Evolutionary conservation across 1,140 invertebrate species (phyloP), one percentile per base, ranked within the genome.

Genomic region (Achroia grisella): DNA sequence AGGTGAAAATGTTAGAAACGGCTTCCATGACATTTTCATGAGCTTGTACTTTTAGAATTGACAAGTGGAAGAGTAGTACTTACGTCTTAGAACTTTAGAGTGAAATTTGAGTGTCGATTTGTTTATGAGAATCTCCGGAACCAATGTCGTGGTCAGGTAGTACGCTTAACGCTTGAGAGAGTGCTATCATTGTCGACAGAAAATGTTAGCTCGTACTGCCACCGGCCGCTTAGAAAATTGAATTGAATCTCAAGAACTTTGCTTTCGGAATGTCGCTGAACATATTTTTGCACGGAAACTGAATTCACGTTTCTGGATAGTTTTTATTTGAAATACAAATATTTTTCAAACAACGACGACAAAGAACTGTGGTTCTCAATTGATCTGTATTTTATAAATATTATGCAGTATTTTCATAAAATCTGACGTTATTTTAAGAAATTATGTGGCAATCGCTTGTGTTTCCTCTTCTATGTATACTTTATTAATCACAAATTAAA

Each of bases 221-320:
- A 11, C 13, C 17, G 23, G 9, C 34, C 23, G n/a, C 36, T 44
- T 44, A 39, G 56, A 45, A 59, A 59, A 59, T 59, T 59, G 51
- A 59, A 59, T 59, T 48, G 47, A 51, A 44, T 44, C 43, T 33
- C 32, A 8, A 42, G 39, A 37, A 33, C 52, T 45, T 34, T 32
- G 44, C 23, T 47, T 41, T 39, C 35, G 44, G 41, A 58, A 44
- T 44, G 30, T 46, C 34, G 44, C 17, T 23, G 17, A 23, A 23
- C 17, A 23, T 23, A 23, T 6, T 23, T 23, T 23, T 23, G 17
- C 6, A 23, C 17, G 17, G 6, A 6, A 23, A 23, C 6, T 23
- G 2, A 23, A 23, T 23, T 23, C 17, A 23, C 6, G 17, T 23
- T 23, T 23, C 17, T 23, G 6, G 17, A 6, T 23, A 23, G 17